Evolutionary conservation across 2,888 invertebrate species (phyloP), one percentile per base, ranked within the genome.

Genomic region (Pristionchus arcanus): DNA sequence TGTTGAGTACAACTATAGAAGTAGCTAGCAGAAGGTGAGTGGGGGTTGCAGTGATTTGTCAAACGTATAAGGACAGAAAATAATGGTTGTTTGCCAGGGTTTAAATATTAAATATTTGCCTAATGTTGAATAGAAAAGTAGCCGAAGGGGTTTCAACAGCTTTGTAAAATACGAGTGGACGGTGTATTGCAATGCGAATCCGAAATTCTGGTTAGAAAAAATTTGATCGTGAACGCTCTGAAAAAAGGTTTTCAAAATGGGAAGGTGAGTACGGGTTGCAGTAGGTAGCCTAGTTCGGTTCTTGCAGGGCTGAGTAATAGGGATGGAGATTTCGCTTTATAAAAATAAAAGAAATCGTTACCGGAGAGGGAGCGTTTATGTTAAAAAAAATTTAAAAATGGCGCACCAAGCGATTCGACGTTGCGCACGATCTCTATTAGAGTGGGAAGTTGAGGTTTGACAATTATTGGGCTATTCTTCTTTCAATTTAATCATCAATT

Each of bases 301-400:
- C 96, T 96, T 98, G 91, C 97, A 97, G 93, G 97, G 97, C 95
- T n/a, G 98, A 98, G 95, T 97, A 97, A 95, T 96, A 98, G n/a
- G n/a, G n/a, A n/a, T n/a, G n/a, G n/a, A n/a, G n/a, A n/a, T n/a
- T n/a, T n/a, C n/a, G n/a, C n/a, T n/a, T n/a, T n/a, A n/a, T n/a
- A n/a, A n/a, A n/a, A n/a, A n/a, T n/a, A n/a, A n/a, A n/a, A n/a
- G n/a, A n/a, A n/a, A n/a, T n/a, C n/a, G 95, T 98, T 98, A 95
- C 97, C 98, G 96, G 98, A 98, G 95, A 11, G 49, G 7, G 49
- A 53, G 49, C 49, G 49, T 11, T 13, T 55, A 9, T 55, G 15
- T 13, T 2, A 63, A 63, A 63, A 63, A 63, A 25, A 63, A 63
- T 7, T 63, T 19, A 21, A 25, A 55, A 55, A 4, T 55, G 55